phyloP scores from a whole-genome alignment of 2,113 vertebrate genomes.

The Neolamprologus longior region DNA sequence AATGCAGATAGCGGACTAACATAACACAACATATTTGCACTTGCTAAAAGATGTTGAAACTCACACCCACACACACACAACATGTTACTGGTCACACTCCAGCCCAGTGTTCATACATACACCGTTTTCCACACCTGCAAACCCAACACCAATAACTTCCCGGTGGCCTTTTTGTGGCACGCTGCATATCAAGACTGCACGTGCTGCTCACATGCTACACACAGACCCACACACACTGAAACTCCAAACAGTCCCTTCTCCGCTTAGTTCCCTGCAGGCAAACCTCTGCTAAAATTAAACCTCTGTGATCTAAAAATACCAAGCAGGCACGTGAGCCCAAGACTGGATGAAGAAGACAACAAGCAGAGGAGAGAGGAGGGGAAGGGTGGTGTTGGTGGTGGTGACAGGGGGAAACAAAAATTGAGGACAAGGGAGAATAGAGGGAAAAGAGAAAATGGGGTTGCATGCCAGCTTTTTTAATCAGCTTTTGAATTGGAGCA shows the following conservation, averaged over 20 bases:
- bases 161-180: neutral
- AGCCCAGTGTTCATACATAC: neutral
- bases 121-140: neutral
- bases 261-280: conserved; percentile 1
- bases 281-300: conserved; percentile 66
- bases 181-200: conserved; percentile 17
- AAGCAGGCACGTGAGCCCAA: conserved; percentile 18
- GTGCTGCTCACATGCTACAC: conserved; percentile 1
- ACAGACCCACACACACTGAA: neutral
- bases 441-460: neutral
- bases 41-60: neutral
- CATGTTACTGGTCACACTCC: neutral
- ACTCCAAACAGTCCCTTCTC: conserved; percentile 17
- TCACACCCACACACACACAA: neutral
- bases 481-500: neutral
- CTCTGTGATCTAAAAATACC: conserved; percentile 64
- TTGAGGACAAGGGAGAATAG: neutral
- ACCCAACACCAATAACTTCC: neutral
- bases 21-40: neutral
- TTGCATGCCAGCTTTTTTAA: neutral
- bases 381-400: neutral
- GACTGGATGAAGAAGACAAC: conserved; percentile 27
- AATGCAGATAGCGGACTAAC: neutral
- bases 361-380: neutral
- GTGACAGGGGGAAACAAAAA: neutral